Conservation (phyloP, 2,113 vertebrate genomes). For the Vidua macroura region DNA sequence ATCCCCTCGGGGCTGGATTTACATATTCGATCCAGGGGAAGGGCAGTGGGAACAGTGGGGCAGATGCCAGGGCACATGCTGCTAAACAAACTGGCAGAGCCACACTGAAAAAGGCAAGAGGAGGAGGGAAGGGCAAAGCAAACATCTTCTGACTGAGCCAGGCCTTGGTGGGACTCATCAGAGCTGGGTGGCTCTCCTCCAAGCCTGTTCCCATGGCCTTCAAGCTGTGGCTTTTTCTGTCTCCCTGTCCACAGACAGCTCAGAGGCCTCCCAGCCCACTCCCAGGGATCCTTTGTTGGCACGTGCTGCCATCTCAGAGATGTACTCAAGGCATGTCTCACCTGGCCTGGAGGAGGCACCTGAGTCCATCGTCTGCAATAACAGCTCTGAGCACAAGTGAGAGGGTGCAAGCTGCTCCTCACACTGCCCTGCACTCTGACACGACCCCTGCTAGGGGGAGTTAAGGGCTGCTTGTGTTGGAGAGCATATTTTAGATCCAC, state of each 20-base stretch:
- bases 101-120: background rate
- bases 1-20: background rate
- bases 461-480: background rate
- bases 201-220: background rate
- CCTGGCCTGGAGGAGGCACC: background rate
- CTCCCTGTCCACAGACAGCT: background rate
- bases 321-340: background rate
- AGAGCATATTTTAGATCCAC: background rate
- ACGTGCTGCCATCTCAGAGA: background rate
- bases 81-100: background rate
- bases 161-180: background rate
- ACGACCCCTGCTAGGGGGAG: background rate
- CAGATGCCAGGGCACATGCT: accelerated
- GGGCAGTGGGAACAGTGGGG: background rate
- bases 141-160: background rate
- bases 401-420: background rate
- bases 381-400: background rate
- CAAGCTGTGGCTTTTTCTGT: background rate
- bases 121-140: background rate
- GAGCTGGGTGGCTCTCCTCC: background rate
- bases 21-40: background rate
- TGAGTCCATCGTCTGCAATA: accelerated
- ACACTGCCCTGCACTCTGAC: background rate
- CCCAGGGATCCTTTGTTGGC: background rate
- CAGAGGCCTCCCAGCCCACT: background rate